Conservation (phyloP, 2,113 vertebrate genomes). For the Ailurus styani region DNA sequence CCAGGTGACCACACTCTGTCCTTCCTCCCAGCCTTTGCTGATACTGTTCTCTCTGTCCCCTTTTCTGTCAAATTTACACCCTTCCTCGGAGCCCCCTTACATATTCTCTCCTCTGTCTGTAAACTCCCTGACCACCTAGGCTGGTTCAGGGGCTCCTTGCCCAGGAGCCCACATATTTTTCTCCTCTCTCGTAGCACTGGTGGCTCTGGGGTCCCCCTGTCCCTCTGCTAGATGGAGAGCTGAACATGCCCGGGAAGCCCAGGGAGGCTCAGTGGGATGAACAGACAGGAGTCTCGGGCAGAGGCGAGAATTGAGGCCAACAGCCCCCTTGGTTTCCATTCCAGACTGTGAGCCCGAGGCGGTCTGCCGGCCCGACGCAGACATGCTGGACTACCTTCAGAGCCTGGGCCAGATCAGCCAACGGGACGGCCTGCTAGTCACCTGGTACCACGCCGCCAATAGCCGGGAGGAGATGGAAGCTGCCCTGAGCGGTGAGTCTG, state of each 20-base stretch:
- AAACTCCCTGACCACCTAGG: background rate
- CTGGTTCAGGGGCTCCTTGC: background rate
- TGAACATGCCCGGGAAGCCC: background rate
- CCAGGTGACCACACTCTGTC: background rate
- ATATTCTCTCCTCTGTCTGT: background rate
- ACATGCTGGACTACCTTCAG: constrained; percentile 88
- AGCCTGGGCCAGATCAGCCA: constrained; percentile 77
- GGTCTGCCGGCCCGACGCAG: constrained; percentile 75
- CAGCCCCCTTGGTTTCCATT: background rate
- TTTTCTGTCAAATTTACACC: background rate
- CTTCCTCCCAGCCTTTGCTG: background rate
- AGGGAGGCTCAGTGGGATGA: background rate
- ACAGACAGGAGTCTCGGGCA: fast-evolving
- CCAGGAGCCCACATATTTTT: background rate
- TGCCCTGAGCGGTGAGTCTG: constrained; percentile 82
- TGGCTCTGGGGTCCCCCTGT: background rate
- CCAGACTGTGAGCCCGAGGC: background rate
- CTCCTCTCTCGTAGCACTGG: fast-evolving
- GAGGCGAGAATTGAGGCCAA: background rate
- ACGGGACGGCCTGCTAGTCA: constrained; percentile 83
- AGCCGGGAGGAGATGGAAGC: constrained; percentile 80
- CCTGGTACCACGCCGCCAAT: constrained; percentile 88
- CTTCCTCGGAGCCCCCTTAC: background rate
- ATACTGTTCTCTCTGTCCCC: background rate
- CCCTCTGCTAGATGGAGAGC: background rate